Conservation (phyloP, 1,140 invertebrate species). For the Calycopis cecrops region DNA sequence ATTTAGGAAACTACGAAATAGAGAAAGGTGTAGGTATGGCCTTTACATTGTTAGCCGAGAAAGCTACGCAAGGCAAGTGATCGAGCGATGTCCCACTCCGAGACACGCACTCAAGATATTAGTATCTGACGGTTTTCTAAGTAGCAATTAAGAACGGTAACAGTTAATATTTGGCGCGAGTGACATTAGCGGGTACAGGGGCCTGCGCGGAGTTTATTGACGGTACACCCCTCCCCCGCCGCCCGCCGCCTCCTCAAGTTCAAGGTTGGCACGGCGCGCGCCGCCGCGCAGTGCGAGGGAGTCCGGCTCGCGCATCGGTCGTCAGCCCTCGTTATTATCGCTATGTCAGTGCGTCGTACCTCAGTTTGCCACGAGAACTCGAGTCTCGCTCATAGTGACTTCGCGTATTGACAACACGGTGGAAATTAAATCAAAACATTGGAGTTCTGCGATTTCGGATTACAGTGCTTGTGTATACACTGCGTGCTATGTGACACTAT, state of each 20-base stretch:
- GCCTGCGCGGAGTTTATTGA: conserved; percentile 71
- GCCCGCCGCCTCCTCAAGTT: conserved; percentile 78
- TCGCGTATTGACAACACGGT: conserved; percentile 38
- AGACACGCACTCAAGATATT: neutral
- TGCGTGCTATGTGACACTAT: conserved; percentile 63
- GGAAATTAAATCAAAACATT: conserved; percentile 38
- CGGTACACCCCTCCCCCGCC: conserved; percentile 46
- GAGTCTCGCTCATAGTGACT: conserved; percentile 46
- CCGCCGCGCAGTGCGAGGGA: conserved; percentile 76
- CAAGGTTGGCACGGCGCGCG: conserved; percentile 81
- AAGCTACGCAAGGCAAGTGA: no score
- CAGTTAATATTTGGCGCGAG: conserved; percentile 20
- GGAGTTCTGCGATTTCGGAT: conserved; percentile 58
- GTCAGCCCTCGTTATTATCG: conserved; percentile 72
- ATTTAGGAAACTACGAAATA: no score
- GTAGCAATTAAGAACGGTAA: conserved; percentile 9
- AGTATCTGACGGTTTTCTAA: conserved; percentile 10
- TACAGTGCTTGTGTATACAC: conserved; percentile 50
- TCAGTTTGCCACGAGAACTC: conserved; percentile 57
- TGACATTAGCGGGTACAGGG: conserved; percentile 49
- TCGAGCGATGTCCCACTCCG: neutral
- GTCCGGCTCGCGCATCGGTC: conserved; percentile 73
- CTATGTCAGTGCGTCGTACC: conserved; percentile 60
- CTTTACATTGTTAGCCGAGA: no score
- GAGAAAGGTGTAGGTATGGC: no score